Evolutionary conservation across 1,140 invertebrate genomes (phyloP), one percentile per base, ranked within the genome.

Genomic region (Aphis craccivora): DNA sequence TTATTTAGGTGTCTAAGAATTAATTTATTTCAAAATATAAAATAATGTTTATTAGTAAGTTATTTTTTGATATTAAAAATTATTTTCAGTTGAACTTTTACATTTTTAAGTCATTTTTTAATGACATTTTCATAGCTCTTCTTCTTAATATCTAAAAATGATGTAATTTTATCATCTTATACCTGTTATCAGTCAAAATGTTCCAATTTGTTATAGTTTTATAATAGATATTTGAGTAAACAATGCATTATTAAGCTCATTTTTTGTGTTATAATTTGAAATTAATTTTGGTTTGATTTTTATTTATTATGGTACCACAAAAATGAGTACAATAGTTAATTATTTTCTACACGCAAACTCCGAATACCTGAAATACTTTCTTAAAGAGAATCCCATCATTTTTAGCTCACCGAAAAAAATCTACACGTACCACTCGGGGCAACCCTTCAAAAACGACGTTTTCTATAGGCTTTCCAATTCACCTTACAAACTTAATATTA

Each of bases 281-380:
- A 67, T 30, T 11, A 11, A 30, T n/a, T 30, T 11, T 20, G 5
- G n/a, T n/a, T 18, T 76, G 5, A n/a, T 76, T 67, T 76, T n/a
- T 76, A 76, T 76, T 76, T 76, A n/a, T 76, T 18, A 3, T n/a
- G 5, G 11, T n/a, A 76, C n/a, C 18, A 76, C 60, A 76, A 76
- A 76, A n/a, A 76, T 76, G 60, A 76, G n/a, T 76, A 76, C 60
- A 76, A 76, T 76, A 76, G 60, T 76, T 35, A 76, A n/a, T 76
- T 76, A n/a, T 76, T 76, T 76, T 35, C 30, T n/a, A 76, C 60
- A 76, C 60, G n/a, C n/a, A 76, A 76, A 76, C 60, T 67, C 60
- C 6, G 14, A 76, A 67, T n/a, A 76, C 5, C 20, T n/a, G 60
- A 67, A 67, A 67, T 14, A 76, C 14, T 35, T 76, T 76, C 60